Conservation (phyloP, 2,797 vertebrate species). For the Stomatorhinus walkeri region DNA sequence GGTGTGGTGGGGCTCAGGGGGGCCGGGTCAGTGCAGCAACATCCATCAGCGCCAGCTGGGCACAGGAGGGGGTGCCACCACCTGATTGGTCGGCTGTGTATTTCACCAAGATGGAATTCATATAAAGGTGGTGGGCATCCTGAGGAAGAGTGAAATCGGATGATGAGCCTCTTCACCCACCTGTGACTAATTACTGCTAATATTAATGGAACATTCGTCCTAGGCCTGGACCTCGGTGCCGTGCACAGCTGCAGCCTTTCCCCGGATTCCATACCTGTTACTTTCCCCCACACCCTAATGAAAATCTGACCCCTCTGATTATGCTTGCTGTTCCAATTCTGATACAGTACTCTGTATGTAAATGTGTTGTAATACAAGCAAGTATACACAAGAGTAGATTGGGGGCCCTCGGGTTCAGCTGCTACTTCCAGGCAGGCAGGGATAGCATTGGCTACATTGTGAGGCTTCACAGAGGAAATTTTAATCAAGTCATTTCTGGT, state of each 20-base stretch:
- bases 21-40: slow-evolving; percentile 80
- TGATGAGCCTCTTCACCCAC: not conserved
- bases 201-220: not conserved
- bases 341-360: not conserved
- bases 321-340: not conserved
- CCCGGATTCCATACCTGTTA: no score
- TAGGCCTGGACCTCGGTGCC: not conserved
- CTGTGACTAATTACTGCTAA: not conserved
- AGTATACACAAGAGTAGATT: not conserved
- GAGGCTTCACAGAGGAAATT: not conserved
- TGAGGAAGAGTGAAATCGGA: not conserved
- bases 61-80: slow-evolving; percentile 31
- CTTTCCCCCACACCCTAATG: not conserved
- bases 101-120: not conserved
- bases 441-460: not conserved
- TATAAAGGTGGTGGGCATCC: not conserved
- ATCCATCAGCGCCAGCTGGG: slow-evolving; percentile 84
- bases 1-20: slow-evolving; percentile 77
- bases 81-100: not conserved
- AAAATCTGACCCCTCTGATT: not conserved
- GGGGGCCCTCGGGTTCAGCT: not conserved
- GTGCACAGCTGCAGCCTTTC: not conserved
- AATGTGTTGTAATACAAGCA: not conserved
- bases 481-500: not conserved
- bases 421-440: not conserved